Conservation (phyloP, 1,140 invertebrate genomes). For the Drosophila ercepeae region DNA sequence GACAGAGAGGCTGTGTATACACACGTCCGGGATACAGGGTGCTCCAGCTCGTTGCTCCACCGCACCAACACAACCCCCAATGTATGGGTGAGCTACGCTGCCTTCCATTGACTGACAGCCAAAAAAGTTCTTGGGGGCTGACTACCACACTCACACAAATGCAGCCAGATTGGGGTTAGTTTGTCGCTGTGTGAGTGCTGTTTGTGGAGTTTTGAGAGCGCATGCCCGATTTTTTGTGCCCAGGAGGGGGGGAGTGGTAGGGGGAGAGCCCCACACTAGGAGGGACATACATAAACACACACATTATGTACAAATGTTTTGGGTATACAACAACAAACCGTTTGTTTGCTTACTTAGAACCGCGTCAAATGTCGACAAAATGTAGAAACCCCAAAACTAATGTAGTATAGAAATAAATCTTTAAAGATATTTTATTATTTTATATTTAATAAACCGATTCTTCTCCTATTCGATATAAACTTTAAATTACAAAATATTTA, state of each 20-base stretch:
- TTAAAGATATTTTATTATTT: neutral
- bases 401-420: neutral
- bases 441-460: neutral
- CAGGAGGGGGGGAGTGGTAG: neutral
- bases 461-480: no score
- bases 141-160: constrained; percentile 29
- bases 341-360: constrained; percentile 51
- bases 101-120: constrained; percentile 81
- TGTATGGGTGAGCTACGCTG: constrained; percentile 54
- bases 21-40: constrained; percentile 56
- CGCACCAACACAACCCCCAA: neutral
- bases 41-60: constrained; percentile 9
- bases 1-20: constrained; percentile 21
- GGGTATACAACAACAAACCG: constrained; percentile 68
- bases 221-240: constrained; percentile 57
- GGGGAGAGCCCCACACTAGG: constrained; percentile 2
- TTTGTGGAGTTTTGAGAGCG: constrained; percentile 79
- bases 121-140: constrained; percentile 80
- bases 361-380: constrained; percentile 42
- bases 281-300: constrained; percentile 14
- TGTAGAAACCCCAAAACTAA: constrained; percentile 9
- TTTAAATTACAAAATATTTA: no score
- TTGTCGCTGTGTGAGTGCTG: constrained; percentile 50
- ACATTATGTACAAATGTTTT: constrained; percentile 65
- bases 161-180: constrained; percentile 68